Base-by-base conservation (phyloP, 2,888 invertebrate species). In the Melipona bicolor region DNA sequence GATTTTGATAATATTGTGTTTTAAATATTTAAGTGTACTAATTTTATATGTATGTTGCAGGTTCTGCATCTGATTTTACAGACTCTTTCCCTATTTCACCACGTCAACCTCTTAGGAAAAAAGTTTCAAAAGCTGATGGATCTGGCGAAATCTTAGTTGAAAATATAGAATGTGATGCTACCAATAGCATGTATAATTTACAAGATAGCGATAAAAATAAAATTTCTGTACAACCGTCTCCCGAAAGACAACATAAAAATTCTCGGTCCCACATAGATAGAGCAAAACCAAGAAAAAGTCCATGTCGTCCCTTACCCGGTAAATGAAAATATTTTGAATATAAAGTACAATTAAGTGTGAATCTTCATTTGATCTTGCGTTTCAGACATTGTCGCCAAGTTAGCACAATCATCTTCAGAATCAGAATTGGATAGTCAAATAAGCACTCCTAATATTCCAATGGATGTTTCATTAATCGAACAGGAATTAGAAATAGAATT, bases 401-500 rank as follows among this genome's bases (percentile, higher is more conserved):
- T 93, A 61, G 94, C 93, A 36, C 90, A 87, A 77, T 92, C 92
- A 4, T 91, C 92, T 50, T 92, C 93, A 0, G 93, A 94, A 56
- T 93, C 93, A 17, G 93, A 92, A 67, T 79, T 91, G 19, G 92
- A 93, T 67, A 86, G 90, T 32, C 80, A 93, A 36, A 92, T 81
- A 56, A 68, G 77, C 13, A 80, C 89, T 15, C 87, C 83, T 43
- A 84, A 85, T 71, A 77, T 88, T 49, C 74, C 87, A 49, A 73
- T 86, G 13, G 81, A 91, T 24, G 27, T 91, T 65, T 77, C 89
- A 17, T 52, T 93, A 24, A 77, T 85, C n/a, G 89, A 90, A 68
- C 82, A 92, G 52, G 87, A 93, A 64, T 86, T 89, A 36, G 93
- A 95, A 86, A 91, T 95, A 24, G 94, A 95, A 64, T 95, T 96